These are phyloP conservation scores for Notamacropus eugenii DNA, from an alignment of 2,797 vertebrate genomes.

Conservation along the genomic window DNA sequence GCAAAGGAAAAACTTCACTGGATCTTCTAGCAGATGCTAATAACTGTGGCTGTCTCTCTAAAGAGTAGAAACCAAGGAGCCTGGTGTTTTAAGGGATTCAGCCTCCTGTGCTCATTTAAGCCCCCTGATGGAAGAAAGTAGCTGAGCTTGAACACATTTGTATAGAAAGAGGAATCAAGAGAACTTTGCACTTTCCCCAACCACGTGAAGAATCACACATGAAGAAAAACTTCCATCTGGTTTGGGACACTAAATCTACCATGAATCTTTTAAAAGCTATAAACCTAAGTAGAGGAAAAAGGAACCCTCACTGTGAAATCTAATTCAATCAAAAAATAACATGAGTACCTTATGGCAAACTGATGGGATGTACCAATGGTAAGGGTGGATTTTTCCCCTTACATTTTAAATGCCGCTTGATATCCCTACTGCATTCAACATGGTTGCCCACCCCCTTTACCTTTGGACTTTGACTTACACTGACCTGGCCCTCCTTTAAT, in stretches of 20 bases:
- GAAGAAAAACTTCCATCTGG: not conserved
- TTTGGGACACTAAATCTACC: not conserved
- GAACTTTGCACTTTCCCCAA: conserved; percentile 5
- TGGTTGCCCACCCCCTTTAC: not conserved
- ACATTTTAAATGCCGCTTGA: not conserved
- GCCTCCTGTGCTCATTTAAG: not conserved
- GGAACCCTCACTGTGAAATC: conserved; percentile 1
- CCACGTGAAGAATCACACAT: not conserved
- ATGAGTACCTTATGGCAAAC: not conserved
- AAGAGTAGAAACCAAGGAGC: conserved; percentile 22
- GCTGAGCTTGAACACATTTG: conserved; percentile 31
- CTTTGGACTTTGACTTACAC: not conserved
- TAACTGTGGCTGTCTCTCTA: conserved; percentile 15
- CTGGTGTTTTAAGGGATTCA: conserved; percentile 41
- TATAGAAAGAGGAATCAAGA: not conserved
- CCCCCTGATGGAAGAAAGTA: not conserved
- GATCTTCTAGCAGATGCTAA: conserved; percentile 38
- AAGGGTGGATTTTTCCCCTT: not conserved
- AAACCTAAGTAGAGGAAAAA: conserved; percentile 5
- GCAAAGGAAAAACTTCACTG: conserved; percentile 10
- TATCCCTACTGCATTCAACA: not conserved
- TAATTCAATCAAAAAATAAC: conserved; percentile 22
- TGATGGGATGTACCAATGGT: conserved; percentile 1
- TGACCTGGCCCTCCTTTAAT: not conserved
- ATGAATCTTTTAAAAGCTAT: conserved; percentile 3